A percentile compares a stretch with the other conserved stretches of the same genome.
phyloP scores from a whole-genome alignment of 1,140 invertebrate species.

The Ceratina calcarata region DNA sequence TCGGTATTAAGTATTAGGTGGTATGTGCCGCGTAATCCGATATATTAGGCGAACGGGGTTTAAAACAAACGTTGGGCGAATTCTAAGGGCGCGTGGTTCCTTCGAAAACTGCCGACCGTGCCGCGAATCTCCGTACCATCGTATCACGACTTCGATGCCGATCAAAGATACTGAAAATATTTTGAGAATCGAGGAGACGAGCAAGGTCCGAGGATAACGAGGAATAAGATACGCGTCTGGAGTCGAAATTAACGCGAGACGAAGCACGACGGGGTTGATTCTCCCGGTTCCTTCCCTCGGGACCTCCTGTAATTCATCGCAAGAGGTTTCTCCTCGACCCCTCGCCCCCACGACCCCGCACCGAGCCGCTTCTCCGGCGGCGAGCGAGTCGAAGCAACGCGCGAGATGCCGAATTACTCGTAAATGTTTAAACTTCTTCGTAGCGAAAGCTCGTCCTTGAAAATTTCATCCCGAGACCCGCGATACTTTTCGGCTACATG shows the following conservation, averaged over 20 bases:
- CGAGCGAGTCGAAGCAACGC: constrained; percentile 20
- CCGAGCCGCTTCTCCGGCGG: neutral
- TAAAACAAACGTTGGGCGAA: constrained; percentile 70
- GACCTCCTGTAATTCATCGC: constrained; percentile 54
- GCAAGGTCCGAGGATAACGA: too few species aligned
- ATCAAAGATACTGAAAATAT: too few species aligned
- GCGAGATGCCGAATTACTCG: constrained; percentile 47
- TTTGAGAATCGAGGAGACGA: too few species aligned
- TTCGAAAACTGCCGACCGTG: constrained; percentile 3
- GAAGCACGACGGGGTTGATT: constrained; percentile 49
- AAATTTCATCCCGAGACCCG: constrained; percentile 22
- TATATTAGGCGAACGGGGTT: constrained; percentile 58
- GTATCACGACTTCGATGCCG: too few species aligned
- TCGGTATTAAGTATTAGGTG: constrained; percentile 56
- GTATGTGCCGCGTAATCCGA: constrained; percentile 63
- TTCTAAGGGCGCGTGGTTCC: constrained; percentile 42
- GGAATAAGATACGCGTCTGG: constrained; percentile 32
- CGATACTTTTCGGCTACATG: constrained; percentile 12
- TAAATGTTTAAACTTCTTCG: constrained; percentile 53
- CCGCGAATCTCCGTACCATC: neutral
- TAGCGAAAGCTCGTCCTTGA: neutral
- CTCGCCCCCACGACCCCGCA: neutral
- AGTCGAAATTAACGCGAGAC: constrained; percentile 58
- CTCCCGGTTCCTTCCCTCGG: constrained; percentile 18
- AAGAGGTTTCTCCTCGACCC: constrained; percentile 49